A percentile compares a stretch with the other conserved stretches of the same genome.
phyloP scores from a whole-genome alignment of 2,888 invertebrate genomes.

The Stratiomys singularior region DNA sequence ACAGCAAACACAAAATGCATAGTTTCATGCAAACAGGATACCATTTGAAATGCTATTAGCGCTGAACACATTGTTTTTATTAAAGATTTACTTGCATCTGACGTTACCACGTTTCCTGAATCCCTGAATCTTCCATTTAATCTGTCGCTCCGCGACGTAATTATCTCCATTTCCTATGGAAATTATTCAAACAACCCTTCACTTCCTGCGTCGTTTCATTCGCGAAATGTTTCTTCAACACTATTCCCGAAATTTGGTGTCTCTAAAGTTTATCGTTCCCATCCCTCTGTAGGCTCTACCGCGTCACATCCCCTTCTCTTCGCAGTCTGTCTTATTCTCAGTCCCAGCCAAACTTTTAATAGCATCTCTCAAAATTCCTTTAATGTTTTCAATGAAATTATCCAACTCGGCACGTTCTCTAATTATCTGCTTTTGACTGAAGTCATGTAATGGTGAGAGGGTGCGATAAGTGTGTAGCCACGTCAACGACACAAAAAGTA shows the following conservation, averaged over 20 bases:
- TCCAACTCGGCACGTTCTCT: slow-evolving; percentile 23
- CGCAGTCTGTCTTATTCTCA: background rate
- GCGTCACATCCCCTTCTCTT: background rate
- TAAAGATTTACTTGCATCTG: background rate
- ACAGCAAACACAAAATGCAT: background rate
- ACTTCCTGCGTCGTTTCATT: too few species aligned
- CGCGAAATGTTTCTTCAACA: too few species aligned
- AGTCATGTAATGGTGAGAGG: background rate
- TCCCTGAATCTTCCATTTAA: background rate
- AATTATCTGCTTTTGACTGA: slow-evolving; percentile 24
- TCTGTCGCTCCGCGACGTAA: background rate
- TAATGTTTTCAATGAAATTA: slow-evolving; percentile 21
- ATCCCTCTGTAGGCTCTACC: background rate
- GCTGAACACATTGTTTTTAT: background rate
- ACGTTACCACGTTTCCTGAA: background rate
- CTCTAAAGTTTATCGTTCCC: too few species aligned
- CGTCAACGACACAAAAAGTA: background rate
- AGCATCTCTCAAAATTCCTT: slow-evolving; percentile 1
- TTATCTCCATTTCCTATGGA: background rate
- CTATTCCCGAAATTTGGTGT: too few species aligned
- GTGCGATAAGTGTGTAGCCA: slow-evolving; percentile 7
- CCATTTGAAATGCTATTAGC: background rate
- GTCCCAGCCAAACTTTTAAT: background rate
- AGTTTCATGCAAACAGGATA: background rate
- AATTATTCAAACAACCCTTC: background rate